These are phyloP conservation scores for Drosophila baimaii DNA, from an alignment of 1,140 invertebrate species.

Conservation along the genomic window DNA sequence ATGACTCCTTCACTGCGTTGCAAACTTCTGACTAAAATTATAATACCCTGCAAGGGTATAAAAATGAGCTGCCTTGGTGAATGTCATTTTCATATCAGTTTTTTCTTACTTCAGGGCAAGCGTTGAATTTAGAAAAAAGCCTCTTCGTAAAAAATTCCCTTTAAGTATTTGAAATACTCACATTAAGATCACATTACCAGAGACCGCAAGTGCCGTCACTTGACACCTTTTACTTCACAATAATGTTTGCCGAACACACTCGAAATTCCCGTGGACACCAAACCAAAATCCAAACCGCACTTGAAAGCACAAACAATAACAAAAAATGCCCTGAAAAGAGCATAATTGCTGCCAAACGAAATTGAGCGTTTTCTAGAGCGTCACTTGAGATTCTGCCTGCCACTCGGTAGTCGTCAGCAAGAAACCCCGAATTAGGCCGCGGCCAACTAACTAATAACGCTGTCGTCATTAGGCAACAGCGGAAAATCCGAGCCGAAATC, in stretches of 20 bases:
- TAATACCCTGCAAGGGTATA: neutral
- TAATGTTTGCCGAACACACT: constrained; percentile 34
- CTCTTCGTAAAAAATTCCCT: neutral
- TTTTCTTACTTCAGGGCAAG: neutral
- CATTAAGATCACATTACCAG: constrained; percentile 41
- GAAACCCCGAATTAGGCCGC: constrained; percentile 42
- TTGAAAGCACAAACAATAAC: constrained; percentile 28
- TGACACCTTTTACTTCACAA: constrained; percentile 35
- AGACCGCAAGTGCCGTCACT: constrained; percentile 28
- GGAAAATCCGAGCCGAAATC: constrained; percentile 45
- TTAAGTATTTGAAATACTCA: constrained; percentile 8
- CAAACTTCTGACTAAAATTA: too few species aligned
- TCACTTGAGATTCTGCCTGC: constrained; percentile 42
- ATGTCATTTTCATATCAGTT: neutral
- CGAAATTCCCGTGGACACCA: constrained; percentile 4
- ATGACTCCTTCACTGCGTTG: too few species aligned
- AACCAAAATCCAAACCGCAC: constrained; percentile 23
- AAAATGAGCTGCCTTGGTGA: too few species aligned
- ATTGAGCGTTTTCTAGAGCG: constrained; percentile 8
- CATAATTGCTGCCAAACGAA: constrained; percentile 16
- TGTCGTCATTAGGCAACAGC: constrained; percentile 64
- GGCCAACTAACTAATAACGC: constrained; percentile 64
- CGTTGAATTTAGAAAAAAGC: neutral
- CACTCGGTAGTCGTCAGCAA: constrained; percentile 28
- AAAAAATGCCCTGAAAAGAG: constrained; percentile 24